phyloP scores from a whole-genome alignment of 2,113 vertebrate genomes.

The Rhea pennata region DNA sequence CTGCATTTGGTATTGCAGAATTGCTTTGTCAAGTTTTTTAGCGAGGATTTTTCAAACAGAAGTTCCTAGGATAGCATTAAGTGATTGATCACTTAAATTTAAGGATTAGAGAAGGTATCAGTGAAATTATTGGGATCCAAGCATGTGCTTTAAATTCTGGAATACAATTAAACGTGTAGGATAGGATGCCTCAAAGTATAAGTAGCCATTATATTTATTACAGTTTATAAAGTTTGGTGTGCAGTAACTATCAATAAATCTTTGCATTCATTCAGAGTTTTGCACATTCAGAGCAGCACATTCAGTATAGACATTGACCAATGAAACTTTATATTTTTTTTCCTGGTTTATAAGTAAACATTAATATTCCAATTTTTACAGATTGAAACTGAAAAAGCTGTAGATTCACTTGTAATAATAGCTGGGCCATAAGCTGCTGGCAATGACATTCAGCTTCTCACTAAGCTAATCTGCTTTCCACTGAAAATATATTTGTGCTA shows the following conservation, averaged over 20 bases:
- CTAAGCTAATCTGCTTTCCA: neutral
- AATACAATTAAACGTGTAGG: neutral
- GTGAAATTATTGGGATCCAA: neutral
- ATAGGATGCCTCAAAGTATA: neutral
- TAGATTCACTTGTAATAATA: neutral
- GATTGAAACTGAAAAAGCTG: neutral
- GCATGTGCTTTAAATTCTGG: neutral
- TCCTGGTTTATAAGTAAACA: neutral
- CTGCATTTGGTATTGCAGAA: conserved; percentile 4
- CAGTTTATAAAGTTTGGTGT: neutral
- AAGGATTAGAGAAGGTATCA: neutral
- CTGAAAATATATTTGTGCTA: neutral
- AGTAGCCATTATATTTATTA: neutral
- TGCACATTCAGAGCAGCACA: neutral
- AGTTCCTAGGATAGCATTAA: neutral
- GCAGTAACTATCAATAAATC: neutral
- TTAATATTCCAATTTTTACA: neutral
- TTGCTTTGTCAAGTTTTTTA: conserved; percentile 27
- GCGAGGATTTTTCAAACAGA: neutral
- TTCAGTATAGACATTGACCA: neutral
- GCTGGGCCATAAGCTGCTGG: neutral
- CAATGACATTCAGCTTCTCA: neutral
- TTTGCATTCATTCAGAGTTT: neutral
- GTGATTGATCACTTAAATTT: neutral
- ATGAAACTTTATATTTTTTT: neutral